These are phyloP conservation scores for Ifrita kowaldi DNA, from an alignment of 2,113 vertebrate species.

Conservation along the genomic window DNA sequence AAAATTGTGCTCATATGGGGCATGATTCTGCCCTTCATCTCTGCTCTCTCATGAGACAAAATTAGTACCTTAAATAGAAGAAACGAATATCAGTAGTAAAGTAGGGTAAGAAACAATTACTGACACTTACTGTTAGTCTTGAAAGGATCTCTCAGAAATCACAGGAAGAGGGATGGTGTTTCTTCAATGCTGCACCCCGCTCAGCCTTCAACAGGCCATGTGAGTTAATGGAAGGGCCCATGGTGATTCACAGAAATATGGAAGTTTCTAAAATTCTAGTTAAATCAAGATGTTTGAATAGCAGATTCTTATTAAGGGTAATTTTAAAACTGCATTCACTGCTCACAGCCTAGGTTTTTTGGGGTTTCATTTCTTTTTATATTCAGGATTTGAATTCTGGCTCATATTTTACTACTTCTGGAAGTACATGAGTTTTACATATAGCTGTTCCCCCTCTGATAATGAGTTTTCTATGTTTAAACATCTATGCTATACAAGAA, in stretches of 20 bases:
- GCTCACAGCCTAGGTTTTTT: neutral
- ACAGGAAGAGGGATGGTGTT: neutral
- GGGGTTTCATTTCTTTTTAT: neutral
- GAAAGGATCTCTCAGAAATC: neutral
- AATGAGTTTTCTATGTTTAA: neutral
- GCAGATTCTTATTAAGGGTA: neutral
- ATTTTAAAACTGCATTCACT: neutral
- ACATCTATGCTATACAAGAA: neutral
- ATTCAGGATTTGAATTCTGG: neutral
- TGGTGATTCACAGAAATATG: neutral
- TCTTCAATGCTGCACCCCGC: neutral
- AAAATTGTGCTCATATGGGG: neutral
- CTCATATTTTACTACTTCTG: neutral
- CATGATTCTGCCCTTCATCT: neutral
- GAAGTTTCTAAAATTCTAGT: neutral
- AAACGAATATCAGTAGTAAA: accelerated
- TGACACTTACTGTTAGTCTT: neutral
- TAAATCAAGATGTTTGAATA: neutral
- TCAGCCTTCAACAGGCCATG: neutral
- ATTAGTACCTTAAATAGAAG: neutral
- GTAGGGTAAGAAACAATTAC: neutral
- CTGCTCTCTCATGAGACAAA: neutral
- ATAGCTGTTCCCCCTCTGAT: neutral
- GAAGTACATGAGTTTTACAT: neutral
- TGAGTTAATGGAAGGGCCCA: neutral